These are phyloP conservation scores for Melangyna quadrimaculata DNA, from an alignment of 2,888 invertebrate genomes.

Conservation along the genomic window DNA sequence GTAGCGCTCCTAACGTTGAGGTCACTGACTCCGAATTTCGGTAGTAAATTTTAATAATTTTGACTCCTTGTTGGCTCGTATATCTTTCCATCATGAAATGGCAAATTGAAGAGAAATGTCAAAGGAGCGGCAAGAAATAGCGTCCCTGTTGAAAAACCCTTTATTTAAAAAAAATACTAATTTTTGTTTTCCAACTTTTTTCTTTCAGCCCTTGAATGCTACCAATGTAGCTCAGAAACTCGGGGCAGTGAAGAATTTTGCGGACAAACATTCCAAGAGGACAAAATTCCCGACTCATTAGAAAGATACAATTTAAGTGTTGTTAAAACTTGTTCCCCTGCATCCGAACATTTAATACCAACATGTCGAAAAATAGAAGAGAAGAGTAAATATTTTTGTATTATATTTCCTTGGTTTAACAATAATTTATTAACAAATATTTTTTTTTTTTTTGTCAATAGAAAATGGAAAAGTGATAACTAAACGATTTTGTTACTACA, in stretches of 20 bases:
- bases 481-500: constrained; percentile 80
- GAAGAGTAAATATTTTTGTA: constrained; percentile 75
- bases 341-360: constrained; percentile 78
- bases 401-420: background rate
- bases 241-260: constrained; percentile 79
- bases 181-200: background rate
- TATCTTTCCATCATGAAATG: too few species aligned
- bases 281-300: constrained; percentile 75
- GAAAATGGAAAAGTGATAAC: constrained; percentile 76
- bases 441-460: constrained; percentile 9
- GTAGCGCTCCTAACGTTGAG: too few species aligned
- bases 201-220: constrained; percentile 75
- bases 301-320: constrained; percentile 77
- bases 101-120: too few species aligned
- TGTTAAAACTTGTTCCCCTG: constrained; percentile 76
- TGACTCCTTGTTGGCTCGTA: too few species aligned
- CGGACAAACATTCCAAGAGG: constrained; percentile 77
- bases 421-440: background rate
- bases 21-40: too few species aligned
- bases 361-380: constrained; percentile 80
- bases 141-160: too few species aligned
- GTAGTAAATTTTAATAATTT: too few species aligned
- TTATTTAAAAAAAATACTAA: background rate
- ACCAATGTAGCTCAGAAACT: constrained; percentile 80
- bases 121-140: too few species aligned